phyloP scores from a whole-genome alignment of 2,113 vertebrate genomes.

The Anguilla japonica region DNA sequence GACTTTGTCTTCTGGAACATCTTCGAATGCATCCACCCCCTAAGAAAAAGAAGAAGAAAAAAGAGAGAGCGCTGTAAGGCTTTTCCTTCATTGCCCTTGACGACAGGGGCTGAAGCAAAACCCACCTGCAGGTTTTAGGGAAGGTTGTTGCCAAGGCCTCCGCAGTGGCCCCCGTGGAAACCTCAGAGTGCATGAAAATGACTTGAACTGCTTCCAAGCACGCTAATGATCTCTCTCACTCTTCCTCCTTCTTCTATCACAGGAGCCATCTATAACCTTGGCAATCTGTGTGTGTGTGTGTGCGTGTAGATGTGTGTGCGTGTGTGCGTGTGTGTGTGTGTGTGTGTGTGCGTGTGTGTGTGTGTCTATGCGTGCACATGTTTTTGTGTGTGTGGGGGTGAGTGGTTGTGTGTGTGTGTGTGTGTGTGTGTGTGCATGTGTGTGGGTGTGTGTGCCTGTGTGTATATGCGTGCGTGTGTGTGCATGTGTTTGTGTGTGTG shows the following conservation, averaged over 20 bases:
- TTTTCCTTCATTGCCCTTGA: conserved; percentile 41
- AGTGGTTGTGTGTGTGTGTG: neutral
- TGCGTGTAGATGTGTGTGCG: neutral
- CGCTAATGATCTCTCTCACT: conserved; percentile 50
- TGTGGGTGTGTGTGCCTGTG: neutral
- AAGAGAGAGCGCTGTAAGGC: conserved; percentile 55
- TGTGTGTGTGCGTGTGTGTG: neutral
- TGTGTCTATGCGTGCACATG: neutral
- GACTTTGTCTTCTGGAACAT: conserved; percentile 45
- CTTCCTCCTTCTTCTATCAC: conserved; percentile 40
- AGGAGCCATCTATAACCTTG: conserved; percentile 44
- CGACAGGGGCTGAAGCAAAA: conserved; percentile 48
- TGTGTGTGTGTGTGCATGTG: neutral
- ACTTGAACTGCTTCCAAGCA: conserved; percentile 57
- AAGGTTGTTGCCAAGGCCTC: conserved; percentile 48
- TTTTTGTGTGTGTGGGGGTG: neutral
- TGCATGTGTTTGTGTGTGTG: too few relatives aligned
- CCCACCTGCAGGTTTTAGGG: conserved; percentile 62
- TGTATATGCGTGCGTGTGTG: neutral
- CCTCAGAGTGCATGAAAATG: conserved; percentile 55
- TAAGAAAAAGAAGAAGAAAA: conserved; percentile 23
- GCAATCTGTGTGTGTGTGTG: conserved; percentile 20
- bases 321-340: neutral
- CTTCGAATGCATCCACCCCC: conserved; percentile 36
- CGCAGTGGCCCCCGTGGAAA: conserved; percentile 44